A percentile compares a stretch with the other conserved stretches of the same genome.
Conservation (phyloP, 2,113 vertebrate species). For the Prietella phreatophila region DNA sequence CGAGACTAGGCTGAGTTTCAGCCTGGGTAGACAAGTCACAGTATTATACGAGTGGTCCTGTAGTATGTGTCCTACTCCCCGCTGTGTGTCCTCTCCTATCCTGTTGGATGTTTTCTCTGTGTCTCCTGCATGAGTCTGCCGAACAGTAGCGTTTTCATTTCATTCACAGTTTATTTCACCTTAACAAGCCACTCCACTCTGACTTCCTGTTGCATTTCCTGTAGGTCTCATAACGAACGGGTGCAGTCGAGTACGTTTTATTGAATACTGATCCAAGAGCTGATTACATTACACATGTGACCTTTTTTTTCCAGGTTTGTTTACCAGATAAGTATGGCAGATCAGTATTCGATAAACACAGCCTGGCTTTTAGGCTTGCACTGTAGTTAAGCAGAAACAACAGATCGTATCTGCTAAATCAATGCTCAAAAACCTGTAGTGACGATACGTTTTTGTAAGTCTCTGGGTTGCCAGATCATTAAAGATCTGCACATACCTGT, state of each 20-base stretch:
- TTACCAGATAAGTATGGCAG: conserved; percentile 17
- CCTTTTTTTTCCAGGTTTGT: not conserved
- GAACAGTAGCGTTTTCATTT: conserved; percentile 1
- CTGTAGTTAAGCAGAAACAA: not conserved
- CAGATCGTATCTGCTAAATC: not conserved
- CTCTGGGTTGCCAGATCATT: conserved; percentile 43
- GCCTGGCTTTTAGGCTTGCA: not conserved
- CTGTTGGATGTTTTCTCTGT: conserved; percentile 6
- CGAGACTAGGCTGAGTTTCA: not conserved
- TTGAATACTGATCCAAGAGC: conserved; percentile 18
- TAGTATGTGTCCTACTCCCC: not conserved
- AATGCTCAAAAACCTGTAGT: not conserved
- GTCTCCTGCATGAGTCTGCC: conserved; percentile 29
- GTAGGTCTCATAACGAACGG: not conserved
- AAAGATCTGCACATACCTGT: conserved; percentile 46
- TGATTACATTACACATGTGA: not conserved
- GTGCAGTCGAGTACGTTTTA: not conserved
- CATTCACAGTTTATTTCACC: not conserved
- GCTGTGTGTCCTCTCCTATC: conserved; percentile 23
- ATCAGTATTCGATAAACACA: conserved; percentile 9
- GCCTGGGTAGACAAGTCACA: not conserved
- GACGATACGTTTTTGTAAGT: conserved; percentile 7
- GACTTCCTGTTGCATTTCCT: conserved; percentile 15
- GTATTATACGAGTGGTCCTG: not conserved
- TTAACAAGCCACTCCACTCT: conserved; percentile 3